Evolutionary conservation across 1,140 invertebrate species (phyloP), one percentile per base, ranked within the genome.

Genomic region (Tenebrio molitor): DNA sequence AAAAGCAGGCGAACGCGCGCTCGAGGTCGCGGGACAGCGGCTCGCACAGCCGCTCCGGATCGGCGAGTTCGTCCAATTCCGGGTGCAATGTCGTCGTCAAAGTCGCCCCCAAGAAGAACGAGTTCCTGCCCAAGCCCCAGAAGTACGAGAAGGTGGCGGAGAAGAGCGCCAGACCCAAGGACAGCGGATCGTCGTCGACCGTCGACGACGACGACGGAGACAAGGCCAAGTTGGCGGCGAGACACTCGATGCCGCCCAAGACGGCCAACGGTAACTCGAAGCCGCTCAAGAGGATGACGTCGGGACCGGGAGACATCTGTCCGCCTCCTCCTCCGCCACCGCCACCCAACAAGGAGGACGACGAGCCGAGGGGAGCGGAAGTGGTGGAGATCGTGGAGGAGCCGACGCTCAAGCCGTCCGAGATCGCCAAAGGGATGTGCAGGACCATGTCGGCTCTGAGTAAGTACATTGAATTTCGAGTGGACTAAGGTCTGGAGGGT

Each of bases 31-130:
- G 84, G 33, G 89, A 91, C 80, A 90, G 89, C n/a, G 89, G 90
- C 41, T 90, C 89, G 39, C 90, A 91, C 83, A 90, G 89, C 73
- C 85, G 90, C 17, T 88, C 88, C 4, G 87, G 87, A 50, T 89
- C 88, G 69, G 86, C 86, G 23, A 87, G 85, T 64, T 87, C 86
- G 7, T 84, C 84, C 12, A 81, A 79, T 69, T 83, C 82, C 5
- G 80, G 80, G 3, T 81, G 80, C 53, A 81, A 83, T 42, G 81
- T 83, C 0, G 79, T 83, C 12, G 78, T 83, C 5, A 82, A 82
- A 69, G 23, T 80, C 17, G 67, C 76, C 19, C 71, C 76, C 6
- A 74, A 58, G 8, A 76, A 77, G n/a, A 78, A 81, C 66, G 80
- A 81, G 36, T 80, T 80, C 23, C 58, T 81, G 17, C 77, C 79